phyloP scores from a whole-genome alignment of 2,888 invertebrate species.

The Schrankia costaestrigalis region DNA sequence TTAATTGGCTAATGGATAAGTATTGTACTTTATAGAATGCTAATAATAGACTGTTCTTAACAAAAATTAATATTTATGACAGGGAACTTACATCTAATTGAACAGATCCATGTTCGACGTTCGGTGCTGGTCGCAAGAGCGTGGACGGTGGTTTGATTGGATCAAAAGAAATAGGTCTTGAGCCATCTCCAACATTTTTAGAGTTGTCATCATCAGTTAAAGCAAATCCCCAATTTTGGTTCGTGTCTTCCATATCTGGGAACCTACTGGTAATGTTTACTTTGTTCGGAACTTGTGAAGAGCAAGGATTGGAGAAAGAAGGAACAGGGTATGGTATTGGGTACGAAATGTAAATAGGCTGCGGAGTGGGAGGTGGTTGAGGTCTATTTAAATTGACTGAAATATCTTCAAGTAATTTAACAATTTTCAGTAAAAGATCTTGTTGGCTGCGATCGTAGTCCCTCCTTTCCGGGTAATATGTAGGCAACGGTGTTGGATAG shows the following conservation, averaged over 20 bases:
- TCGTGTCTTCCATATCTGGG: slow-evolving; percentile 50
- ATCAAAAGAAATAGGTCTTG: slow-evolving; percentile 59
- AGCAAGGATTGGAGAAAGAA: slow-evolving; percentile 33
- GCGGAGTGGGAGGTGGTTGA: slow-evolving; percentile 46
- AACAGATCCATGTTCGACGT: slow-evolving; percentile 40
- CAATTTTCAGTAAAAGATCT: slow-evolving; percentile 49
- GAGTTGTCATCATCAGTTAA: slow-evolving; percentile 29
- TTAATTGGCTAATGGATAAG: too few species aligned
- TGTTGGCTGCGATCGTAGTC: slow-evolving; percentile 47
- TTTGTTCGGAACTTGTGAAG: slow-evolving; percentile 12
- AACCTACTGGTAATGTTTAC: slow-evolving; percentile 40
- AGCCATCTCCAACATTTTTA: slow-evolving; percentile 39
- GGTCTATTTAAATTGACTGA: slow-evolving; percentile 42
- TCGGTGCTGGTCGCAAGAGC: slow-evolving; percentile 34
- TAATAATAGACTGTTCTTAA: slow-evolving; percentile 5
- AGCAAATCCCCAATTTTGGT: slow-evolving; percentile 56
- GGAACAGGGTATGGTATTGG: slow-evolving; percentile 49
- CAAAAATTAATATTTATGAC: background rate
- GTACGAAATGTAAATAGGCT: slow-evolving; percentile 62
- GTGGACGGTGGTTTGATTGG: slow-evolving; percentile 33
- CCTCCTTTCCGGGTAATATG: slow-evolving; percentile 47
- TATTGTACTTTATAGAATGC: too few species aligned
- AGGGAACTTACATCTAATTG: slow-evolving; percentile 33
- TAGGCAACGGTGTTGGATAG: slow-evolving; percentile 38
- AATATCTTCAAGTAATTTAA: slow-evolving; percentile 57